Evolutionary conservation across 2,888 invertebrate species (phyloP), one percentile per base, ranked within the genome.

Genomic region (Onthophagus sagittarius): DNA sequence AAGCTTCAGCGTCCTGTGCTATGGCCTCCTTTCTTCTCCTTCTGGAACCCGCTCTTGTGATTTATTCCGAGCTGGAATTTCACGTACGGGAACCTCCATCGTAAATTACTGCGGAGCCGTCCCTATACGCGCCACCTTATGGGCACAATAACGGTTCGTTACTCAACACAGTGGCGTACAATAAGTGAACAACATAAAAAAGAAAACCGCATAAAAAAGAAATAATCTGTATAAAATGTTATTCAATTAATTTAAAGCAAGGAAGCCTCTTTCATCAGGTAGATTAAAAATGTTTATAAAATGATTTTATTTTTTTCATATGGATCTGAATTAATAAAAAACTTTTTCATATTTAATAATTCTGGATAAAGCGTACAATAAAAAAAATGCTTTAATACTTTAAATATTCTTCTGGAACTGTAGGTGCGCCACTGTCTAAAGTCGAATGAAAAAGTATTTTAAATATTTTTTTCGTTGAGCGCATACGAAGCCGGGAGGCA

Each of bases 51-150:
- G 39, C 39, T 7, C 39, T 7, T 2, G 39, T 53, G 39, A 53
- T 53, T 53, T 53, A 53, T 53, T 53, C 39, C 39, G 11, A 53
- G 39, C 11, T 53, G 39, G 39, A 53, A 53, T 53, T 53, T 53
- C 39, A 53, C 39, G 39, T 53, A 53, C 39, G 39, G 39, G 39
- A 11, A 11, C 39, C 39, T 53, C 39, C 39, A 53, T 53, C 39
- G 39, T 53, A 53, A 53, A 53, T 53, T 53, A 53, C 39, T 53
- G 6, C 39, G 39, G 39, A 53, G 39, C 39, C 11, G 39, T 7
- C 39, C 67, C 67, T 31, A 67, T 67, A 23, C 67, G 67, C 67
- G 67, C 67, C 32, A 67, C 31, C 67, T 67, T 67, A 67, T 67
- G 67, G 31, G 32, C 67, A 23, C 67, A 67, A 67, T 67, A 67